phyloP scores from a whole-genome alignment of 2,888 invertebrate genomes.

The Blastobasis lacticolella region DNA sequence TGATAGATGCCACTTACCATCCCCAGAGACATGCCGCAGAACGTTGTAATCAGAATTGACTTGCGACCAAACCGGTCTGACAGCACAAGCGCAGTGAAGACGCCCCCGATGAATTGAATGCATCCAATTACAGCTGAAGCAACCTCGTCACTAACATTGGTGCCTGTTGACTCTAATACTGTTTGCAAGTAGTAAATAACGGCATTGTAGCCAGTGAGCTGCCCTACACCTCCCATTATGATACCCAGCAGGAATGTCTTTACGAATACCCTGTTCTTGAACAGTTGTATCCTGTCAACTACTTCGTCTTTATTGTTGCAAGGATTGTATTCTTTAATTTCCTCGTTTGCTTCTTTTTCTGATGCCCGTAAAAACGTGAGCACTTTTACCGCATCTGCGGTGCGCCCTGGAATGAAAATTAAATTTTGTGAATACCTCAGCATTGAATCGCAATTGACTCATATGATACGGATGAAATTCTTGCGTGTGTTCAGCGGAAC shows the following conservation, averaged over 20 bases:
- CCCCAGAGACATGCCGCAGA: conserved; percentile 29
- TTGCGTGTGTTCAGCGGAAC: too few relatives aligned
- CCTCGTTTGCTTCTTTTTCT: conserved; percentile 31
- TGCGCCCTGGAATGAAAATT: conserved; percentile 29
- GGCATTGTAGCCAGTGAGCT: conserved; percentile 19
- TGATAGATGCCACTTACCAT: conserved; percentile 29
- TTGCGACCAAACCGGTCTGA: conserved; percentile 31
- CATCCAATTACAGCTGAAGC: conserved; percentile 24
- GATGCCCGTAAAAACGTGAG: conserved; percentile 39
- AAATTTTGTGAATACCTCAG: too few relatives aligned
- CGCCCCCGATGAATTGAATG: conserved; percentile 20
- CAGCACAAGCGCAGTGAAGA: conserved; percentile 18
- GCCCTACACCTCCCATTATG: conserved; percentile 11
- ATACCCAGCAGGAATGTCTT: conserved; percentile 13
- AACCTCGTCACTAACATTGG: conserved; percentile 18
- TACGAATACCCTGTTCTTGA: conserved; percentile 17
- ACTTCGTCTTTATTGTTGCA: conserved; percentile 3
- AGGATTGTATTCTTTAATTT: conserved; percentile 38
- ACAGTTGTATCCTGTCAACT: conserved; percentile 14
- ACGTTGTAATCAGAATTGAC: conserved; percentile 25
- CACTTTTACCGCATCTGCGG: conserved; percentile 32
- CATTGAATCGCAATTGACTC: too few relatives aligned
- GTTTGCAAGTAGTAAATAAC: conserved; percentile 24
- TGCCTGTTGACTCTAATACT: conserved; percentile 23
- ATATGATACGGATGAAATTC: too few relatives aligned